These are phyloP conservation scores for Synergus itoensis DNA, from an alignment of 2,888 invertebrate genomes.

Conservation along the genomic window DNA sequence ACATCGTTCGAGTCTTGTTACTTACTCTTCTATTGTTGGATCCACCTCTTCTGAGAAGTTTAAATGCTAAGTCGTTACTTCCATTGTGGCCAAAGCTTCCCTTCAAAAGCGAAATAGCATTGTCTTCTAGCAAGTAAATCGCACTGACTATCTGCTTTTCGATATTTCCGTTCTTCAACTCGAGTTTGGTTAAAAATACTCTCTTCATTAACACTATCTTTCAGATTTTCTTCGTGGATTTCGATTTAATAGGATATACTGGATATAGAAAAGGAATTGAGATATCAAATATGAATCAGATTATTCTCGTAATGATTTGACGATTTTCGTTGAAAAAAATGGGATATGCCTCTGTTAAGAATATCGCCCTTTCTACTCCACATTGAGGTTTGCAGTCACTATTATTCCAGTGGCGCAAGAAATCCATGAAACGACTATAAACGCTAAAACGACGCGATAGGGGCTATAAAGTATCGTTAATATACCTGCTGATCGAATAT, in stretches of 20 bases:
- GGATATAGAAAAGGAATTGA: background rate
- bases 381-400: background rate
- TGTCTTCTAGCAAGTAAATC: slow-evolving; percentile 1
- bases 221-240: background rate
- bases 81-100: background rate
- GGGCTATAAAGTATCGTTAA: slow-evolving; percentile 68
- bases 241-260: background rate
- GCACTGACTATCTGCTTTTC: background rate
- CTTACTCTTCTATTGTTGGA: slow-evolving; percentile 38
- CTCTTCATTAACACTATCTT: background rate
- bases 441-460: slow-evolving; percentile 43
- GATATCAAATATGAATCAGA: background rate
- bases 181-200: background rate
- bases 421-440: slow-evolving; percentile 3
- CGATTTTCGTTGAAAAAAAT: background rate
- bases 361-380: background rate
- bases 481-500: slow-evolving; percentile 65
- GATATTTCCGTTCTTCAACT: background rate
- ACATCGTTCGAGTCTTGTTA: slow-evolving; percentile 28
- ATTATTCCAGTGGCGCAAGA: background rate
- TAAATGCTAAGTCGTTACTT: slow-evolving; percentile 7
- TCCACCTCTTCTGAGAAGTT: slow-evolving; percentile 6
- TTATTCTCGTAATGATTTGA: background rate
- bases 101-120: background rate
- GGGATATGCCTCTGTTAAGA: background rate